Evolutionary conservation across 2,888 invertebrate species (phyloP).

Genomic region (Drosophila kuntzei): DNA sequence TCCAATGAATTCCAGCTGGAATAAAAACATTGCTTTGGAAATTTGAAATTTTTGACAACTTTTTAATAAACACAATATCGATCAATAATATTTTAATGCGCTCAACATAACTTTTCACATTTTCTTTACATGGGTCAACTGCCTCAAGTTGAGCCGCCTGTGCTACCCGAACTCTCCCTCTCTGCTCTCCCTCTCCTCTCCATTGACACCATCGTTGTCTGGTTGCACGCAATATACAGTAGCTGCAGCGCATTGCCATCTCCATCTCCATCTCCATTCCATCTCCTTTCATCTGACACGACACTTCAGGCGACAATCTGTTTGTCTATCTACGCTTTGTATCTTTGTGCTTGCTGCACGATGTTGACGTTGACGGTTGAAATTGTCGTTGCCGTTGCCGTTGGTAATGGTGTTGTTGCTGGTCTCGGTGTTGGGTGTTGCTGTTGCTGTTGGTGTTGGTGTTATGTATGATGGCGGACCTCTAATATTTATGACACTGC

Average conservation of each 20-base stretch:
- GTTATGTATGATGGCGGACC: constrained; percentile 45
- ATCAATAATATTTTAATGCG: not conserved
- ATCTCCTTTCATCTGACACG: constrained; percentile 31
- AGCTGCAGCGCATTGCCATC: constrained; percentile 8
- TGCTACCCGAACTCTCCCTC: too few species aligned
- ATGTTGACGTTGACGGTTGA: constrained; percentile 2
- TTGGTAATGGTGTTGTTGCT: constrained; percentile 7
- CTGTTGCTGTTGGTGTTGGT: constrained; percentile 17
- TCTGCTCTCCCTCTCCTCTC: not conserved
- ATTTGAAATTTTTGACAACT: not conserved
- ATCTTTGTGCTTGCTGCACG: constrained; percentile 51
- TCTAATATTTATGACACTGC: constrained; percentile 75
- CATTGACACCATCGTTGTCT: not conserved
- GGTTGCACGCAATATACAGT: constrained; percentile 9
- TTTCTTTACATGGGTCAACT: not conserved
- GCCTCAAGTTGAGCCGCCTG: not conserved
- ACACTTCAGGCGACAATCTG: constrained; percentile 77
- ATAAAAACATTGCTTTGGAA: too few species aligned
- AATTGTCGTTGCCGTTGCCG: constrained; percentile 3
- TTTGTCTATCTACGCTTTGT: constrained; percentile 73
- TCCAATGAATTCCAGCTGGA: not conserved
- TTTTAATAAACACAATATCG: not conserved
- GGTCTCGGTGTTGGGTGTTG: constrained; percentile 2
- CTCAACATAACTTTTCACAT: not conserved
- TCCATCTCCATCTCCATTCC: not conserved